Base-by-base conservation (phyloP, 2,888 invertebrate genomes). In the Furcula furcula region DNA sequence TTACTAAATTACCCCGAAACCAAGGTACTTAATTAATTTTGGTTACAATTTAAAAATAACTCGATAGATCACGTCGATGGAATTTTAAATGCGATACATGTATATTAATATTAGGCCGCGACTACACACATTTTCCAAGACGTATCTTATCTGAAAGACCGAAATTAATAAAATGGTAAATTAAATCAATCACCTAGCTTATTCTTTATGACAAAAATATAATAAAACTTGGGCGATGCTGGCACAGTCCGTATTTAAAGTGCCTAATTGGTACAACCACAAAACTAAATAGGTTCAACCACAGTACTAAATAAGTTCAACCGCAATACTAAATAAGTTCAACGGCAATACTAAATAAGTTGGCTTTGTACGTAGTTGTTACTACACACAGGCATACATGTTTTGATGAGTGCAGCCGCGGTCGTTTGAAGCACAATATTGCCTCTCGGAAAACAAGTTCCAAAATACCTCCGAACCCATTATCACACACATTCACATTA, bases 11-110 rank as follows among this genome's bases (percentile, higher is more conserved):
- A 7, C 35, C 43, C 31, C 36, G 30, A 32, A 43, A 42, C 36
- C 9, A 39, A 52, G 35, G 42, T 40, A 40, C 23, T 31, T 40
- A n/a, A n/a, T n/a, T 40, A 30, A 39, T 26, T 43, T 48, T 41
- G 16, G 33, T 46, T 29, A 18, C 26, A 44, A 32, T 40, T 12
- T 5, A 27, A 36, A 34, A 13, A 44, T 40, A 34, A 39, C 47
- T 47, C 35, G 36, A 46, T 44, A 33, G 18, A 41, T 31, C 21
- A 42, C 35, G 40, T 50, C 40, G 40, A 50, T 47, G 41, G 40
- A 29, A 39, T 26, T 29, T 40, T 45, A 55, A 55, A 54, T 46
- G 49, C 46, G 34, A 26, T 46, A 42, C n/a, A n/a, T n/a, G n/a
- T 40, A 18, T 41, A 35, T 35, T 22, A 7, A 1, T 34, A 19